Evolutionary conservation across 2,888 invertebrate genomes (phyloP).

Genomic region (Mylabris sibirica): DNA sequence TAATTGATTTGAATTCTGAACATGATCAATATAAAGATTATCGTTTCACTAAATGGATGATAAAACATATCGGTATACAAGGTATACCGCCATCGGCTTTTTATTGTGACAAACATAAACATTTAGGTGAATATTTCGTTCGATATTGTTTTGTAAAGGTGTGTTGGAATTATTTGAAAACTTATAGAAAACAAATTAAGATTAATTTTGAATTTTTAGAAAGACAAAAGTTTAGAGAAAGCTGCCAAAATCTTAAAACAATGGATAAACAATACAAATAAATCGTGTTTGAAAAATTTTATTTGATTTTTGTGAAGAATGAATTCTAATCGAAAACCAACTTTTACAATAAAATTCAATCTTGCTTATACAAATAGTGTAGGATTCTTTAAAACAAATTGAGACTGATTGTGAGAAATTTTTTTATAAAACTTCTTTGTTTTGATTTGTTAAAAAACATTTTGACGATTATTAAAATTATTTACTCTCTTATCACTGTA

Average conservation of each 20-base stretch:
- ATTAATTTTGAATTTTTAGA: background rate
- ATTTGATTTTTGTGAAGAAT: background rate
- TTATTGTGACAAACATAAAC: constrained; percentile 82
- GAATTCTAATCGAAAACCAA: too few relatives aligned
- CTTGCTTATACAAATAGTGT: too few relatives aligned
- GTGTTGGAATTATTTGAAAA: background rate
- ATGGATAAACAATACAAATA: background rate
- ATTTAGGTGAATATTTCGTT: constrained; percentile 83
- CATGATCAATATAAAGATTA: constrained; percentile 83
- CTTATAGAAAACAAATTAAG: background rate
- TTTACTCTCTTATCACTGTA: too few relatives aligned
- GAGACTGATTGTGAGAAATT: too few relatives aligned
- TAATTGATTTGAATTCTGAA: constrained; percentile 75
- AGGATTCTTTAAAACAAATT: too few relatives aligned
- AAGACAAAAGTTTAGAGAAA: background rate
- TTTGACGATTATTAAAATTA: too few relatives aligned
- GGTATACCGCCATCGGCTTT: constrained; percentile 96
- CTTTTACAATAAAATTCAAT: too few relatives aligned
- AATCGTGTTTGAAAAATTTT: background rate
- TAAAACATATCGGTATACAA: constrained; percentile 88
- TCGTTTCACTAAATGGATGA: constrained; percentile 95
- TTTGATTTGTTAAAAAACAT: too few relatives aligned
- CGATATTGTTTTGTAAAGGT: constrained; percentile 79
- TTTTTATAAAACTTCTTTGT: too few relatives aligned
- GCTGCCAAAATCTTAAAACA: background rate